These are phyloP conservation scores for Sphenopsis melanotis DNA, from an alignment of 2,797 vertebrate genomes.

Conservation along the genomic window DNA sequence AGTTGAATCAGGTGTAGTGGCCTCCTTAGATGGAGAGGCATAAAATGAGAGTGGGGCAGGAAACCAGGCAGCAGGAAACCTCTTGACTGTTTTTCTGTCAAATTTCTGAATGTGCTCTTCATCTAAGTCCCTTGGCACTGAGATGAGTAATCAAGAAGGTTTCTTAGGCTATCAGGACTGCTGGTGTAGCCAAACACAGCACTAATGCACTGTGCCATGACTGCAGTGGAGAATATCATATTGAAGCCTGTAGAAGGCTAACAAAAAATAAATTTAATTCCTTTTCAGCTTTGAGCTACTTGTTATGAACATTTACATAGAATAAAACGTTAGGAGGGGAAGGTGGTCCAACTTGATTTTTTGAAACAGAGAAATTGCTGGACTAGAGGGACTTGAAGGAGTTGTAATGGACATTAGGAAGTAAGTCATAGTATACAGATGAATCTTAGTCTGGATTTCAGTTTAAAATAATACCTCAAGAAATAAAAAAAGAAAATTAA, in stretches of 20 bases:
- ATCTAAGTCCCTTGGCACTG: rapidly evolving
- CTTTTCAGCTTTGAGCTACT: not conserved
- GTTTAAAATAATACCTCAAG: not conserved
- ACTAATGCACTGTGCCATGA: not conserved
- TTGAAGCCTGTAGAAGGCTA: not conserved
- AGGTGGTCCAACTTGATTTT: not conserved
- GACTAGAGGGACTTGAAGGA: not conserved
- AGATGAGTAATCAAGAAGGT: not conserved
- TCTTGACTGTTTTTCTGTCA: not conserved
- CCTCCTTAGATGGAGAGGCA: not conserved
- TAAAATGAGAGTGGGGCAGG: not conserved
- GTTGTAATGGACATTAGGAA: not conserved
- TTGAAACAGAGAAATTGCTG: not conserved
- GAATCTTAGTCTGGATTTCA: not conserved
- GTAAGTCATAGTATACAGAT: not conserved
- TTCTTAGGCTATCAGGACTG: not conserved
- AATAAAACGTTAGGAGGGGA: not conserved
- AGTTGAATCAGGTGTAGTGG: not conserved
- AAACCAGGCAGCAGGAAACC: not conserved
- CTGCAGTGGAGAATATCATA: not conserved
- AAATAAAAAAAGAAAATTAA: not conserved
- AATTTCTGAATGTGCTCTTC: not conserved
- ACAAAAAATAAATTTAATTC: not conserved
- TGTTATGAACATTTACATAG: not conserved
- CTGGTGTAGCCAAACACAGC: not conserved